These are phyloP conservation scores for Hypomesus transpacificus DNA, from an alignment of 2,113 vertebrate genomes.

Conservation along the genomic window DNA sequence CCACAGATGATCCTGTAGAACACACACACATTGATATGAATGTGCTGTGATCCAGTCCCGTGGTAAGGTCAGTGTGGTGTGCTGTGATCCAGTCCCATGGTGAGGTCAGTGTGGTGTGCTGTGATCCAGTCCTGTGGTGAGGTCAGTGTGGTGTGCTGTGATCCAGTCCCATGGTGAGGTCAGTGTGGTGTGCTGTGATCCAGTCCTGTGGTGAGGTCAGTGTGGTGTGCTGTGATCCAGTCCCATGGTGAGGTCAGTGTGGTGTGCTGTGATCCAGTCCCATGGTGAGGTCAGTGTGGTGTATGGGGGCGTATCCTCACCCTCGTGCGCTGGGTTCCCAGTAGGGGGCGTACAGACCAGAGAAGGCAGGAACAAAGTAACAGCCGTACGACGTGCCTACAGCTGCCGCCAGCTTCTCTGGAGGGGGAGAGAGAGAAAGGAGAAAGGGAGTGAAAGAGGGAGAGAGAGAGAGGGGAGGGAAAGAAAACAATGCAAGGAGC, in stretches of 20 bases:
- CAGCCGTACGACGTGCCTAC: conserved; percentile 92
- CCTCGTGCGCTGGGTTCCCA: conserved; percentile 98
- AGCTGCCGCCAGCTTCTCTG: conserved; percentile 89
- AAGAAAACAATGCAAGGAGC: too few relatives aligned
- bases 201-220: neutral
- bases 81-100: too few relatives aligned
- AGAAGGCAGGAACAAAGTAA: conserved; percentile 98
- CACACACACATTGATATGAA: neutral
- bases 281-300: neutral
- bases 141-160: neutral
- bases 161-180: neutral
- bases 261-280: neutral
- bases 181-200: neutral
- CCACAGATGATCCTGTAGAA: conserved; percentile 91
- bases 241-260: neutral
- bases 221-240: neutral
- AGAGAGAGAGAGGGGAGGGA: too few relatives aligned
- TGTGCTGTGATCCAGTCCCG: too few relatives aligned
- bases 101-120: neutral
- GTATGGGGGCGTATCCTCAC: conserved; percentile 66
- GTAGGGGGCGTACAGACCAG: conserved; percentile 95
- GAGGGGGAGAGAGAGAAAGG: neutral
- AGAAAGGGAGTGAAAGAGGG: neutral
- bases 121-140: neutral
- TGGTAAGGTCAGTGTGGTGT: too few relatives aligned